Evolutionary conservation across 2,888 invertebrate species (phyloP), one percentile per base, ranked within the genome.

Genomic region (Drosophila yooni): DNA sequence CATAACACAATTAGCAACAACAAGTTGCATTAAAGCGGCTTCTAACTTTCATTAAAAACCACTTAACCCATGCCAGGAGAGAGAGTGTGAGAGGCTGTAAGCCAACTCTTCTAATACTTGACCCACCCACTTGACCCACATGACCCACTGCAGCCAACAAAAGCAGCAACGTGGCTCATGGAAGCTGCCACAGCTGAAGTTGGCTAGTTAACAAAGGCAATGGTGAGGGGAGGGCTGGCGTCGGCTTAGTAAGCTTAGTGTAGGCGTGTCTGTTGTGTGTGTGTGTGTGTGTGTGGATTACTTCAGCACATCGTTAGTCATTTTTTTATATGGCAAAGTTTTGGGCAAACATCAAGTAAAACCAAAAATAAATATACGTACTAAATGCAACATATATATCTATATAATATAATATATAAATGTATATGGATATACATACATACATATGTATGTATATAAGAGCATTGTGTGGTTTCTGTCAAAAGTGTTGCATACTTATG

Each of bases 21-120:
- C 83, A 88, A 86, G 88, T 89, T 85, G 86, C 88, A 85, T 89
- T 83, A 80, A 83, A 90, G 68, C 87, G 90, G 80, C 87, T 88
- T 89, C 81, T 81, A 88, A 88, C 90, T 88, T 88, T 88, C 90
- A 88, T 88, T 88, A 88, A 88, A 88, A 88, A 81, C 81, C 90
- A 88, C 89, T 88, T 88, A 88, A 87, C 82, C 89, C 85, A 76
- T 69, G 83, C 73, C 74, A 73, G 15, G 57, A 79, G 79, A 74
- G 81, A 78, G 65, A 21, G 43, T 34, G 18, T 18, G 54, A 36
- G 56, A 58, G 64, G 65, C 60, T 67, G 62, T 76, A 65, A 68
- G 77, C 68, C 72, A 61, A 62, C 51, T 60, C 68, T 70, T 31
- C 66, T 70, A 81, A 79, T 86, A 85, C 85, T 89, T 85, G 83